Evolutionary conservation across 2,113 vertebrate genomes (phyloP).

Genomic region (Nesogale talazaci): DNA sequence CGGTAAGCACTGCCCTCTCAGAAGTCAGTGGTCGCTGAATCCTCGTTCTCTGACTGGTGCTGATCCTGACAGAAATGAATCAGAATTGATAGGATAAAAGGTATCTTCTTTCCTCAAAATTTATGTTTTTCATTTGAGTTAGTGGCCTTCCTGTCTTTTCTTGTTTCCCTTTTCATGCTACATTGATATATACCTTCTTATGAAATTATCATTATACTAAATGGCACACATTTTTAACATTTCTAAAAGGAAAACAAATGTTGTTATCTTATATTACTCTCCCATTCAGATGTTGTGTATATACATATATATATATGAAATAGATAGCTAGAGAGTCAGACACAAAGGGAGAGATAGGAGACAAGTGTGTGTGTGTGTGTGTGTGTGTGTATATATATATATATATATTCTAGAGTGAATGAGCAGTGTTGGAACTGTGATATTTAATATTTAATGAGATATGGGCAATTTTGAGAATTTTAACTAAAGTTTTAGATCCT

Average conservation of each 20-base stretch:
- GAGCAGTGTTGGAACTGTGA: not conserved
- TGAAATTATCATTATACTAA: too few species aligned
- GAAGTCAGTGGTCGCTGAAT: not conserved
- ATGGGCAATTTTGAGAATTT: not conserved
- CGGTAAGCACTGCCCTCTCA: not conserved
- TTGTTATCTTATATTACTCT: too few species aligned
- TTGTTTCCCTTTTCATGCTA: not conserved
- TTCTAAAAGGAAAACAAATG: too few species aligned
- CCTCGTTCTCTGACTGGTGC: not conserved
- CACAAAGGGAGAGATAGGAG: too few species aligned
- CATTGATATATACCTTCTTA: too few species aligned
- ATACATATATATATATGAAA: too few species aligned
- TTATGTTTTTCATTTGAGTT: slow-evolving; percentile 69
- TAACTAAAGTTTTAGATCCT: slow-evolving; percentile 1
- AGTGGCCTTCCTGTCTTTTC: slow-evolving; percentile 29
- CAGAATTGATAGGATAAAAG: not conserved
- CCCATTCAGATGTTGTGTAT: too few species aligned
- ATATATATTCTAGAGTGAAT: not conserved
- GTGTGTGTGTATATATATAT: too few species aligned
- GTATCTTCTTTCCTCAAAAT: slow-evolving; percentile 55
- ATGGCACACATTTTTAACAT: too few species aligned
- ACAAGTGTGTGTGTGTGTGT: too few species aligned
- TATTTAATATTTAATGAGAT: slow-evolving; percentile 47
- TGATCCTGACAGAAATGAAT: slow-evolving; percentile 19
- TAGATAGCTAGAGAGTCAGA: too few species aligned